These are phyloP conservation scores for Stenolophus ochropezus DNA, from an alignment of 2,888 invertebrate species.

Conservation along the genomic window DNA sequence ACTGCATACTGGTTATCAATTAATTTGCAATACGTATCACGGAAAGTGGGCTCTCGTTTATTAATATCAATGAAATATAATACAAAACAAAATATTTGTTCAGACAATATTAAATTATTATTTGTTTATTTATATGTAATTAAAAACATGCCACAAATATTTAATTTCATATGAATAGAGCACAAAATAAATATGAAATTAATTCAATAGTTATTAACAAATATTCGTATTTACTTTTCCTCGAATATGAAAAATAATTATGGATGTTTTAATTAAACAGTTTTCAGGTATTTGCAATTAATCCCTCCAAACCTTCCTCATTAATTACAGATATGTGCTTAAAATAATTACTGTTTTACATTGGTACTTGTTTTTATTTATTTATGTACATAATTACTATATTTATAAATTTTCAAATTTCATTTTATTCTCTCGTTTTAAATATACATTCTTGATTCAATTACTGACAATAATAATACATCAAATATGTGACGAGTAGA, in stretches of 20 bases:
- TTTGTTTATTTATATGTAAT: constrained; percentile 40
- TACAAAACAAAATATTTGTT: constrained; percentile 26
- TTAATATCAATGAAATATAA: constrained; percentile 9
- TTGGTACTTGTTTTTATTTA: neutral
- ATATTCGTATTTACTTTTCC: neutral
- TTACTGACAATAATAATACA: no score
- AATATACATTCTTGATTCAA: no score
- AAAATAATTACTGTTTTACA: neutral
- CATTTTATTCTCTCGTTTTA: no score
- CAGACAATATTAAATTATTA: constrained; percentile 6
- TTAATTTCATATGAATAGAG: constrained; percentile 8
- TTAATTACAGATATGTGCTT: neutral
- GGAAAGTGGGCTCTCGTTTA: constrained; percentile 2
- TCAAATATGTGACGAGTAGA: no score
- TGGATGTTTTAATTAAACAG: constrained; percentile 3
- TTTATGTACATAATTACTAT: neutral
- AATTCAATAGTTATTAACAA: constrained; percentile 1
- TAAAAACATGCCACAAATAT: constrained; percentile 17
- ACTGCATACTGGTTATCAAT: neutral
- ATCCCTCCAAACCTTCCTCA: neutral
- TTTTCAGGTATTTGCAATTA: neutral
- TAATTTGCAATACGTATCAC: constrained; percentile 7
- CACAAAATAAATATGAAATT: neutral
- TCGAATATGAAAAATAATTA: constrained; percentile 5
- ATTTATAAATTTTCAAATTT: no score